Evolutionary conservation across 2,113 vertebrate genomes (phyloP), one percentile per base, ranked within the genome.

Genomic region (Choloepus hoffmanni): DNA sequence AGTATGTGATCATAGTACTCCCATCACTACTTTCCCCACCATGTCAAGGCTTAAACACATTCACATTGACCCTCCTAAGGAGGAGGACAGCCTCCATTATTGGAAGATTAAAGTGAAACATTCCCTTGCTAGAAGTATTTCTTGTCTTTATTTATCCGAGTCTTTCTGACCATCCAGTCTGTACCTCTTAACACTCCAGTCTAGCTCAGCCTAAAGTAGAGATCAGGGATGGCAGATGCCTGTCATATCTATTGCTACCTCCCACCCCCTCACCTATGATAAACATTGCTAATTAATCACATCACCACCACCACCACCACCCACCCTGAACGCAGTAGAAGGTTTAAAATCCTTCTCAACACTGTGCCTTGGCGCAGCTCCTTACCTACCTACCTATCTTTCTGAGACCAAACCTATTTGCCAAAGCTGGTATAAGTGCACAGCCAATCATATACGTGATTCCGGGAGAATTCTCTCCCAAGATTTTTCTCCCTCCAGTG

Each of bases 191-290:
- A 92, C 16, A 26, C 65, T 95, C 43, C 72, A 43, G 15, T 92
- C 23, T 85, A 88, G n/a, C 33, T 96, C 85, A 95, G 73, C n/a
- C 76, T 86, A 30, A 89, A 85, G 16, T 74, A 36, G 36, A 89
- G 21, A 53, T 53, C 43, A 84, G 21, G 21, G 36, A 72, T 86
- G 23, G 45, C 48, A 90, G 36, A 55, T 45, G 60, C 2, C 36
- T 82, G 24, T 58, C 6, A 93, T 19, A 36, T 84, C 43, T 83
- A 36, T n/a, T 92, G n/a, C 9, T 68, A 60, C 53, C 18, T 85
- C 87, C 68, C 19, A 58, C 21, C 72, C 68, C 55, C 36, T 91
- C n/a, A 67, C 15, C 33, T 62, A 72, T 26, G 53, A 55, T 14
- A 94, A 36, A 33, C 28, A 43, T 45, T 95, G 28, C 72, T 93